Evolutionary conservation across 2,888 invertebrate species (phyloP), one percentile per base, ranked within the genome.

Genomic region (Parapristionchus giblindavisi): DNA sequence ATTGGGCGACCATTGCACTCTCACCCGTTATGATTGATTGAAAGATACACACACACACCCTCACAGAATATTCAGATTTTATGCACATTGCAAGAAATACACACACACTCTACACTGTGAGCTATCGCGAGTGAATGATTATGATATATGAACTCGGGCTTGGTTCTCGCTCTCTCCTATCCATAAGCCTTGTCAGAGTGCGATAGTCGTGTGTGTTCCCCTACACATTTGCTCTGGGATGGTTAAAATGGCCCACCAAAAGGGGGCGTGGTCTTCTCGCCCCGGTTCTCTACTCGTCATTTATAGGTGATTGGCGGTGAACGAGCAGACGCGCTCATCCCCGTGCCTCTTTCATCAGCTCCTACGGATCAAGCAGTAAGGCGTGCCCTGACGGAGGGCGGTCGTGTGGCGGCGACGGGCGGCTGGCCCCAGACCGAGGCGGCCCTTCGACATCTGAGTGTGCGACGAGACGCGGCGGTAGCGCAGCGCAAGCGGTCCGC

Each of bases 301-400:
- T 58, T 83, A 68, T 83, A 96, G 96, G 96, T 96, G 93, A 96
- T 96, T 94, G 96, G 96, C 93, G 96, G 96, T 92, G 95, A 96
- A 92, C 95, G 95, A 92, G 95, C 96, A 93, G 96, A 96, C 92
- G 94, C 96, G 92, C 94, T 96, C 93, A 96, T 96, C 91, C 95
- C 96, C 92, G 96, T 96, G 92, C 96, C 96, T 91, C 96, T 96
- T 94, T 96, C 96, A 95, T 96, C 96, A 94, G 95, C 94, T 92
- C 95, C 95, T 91, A 96, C 96, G 92, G 96, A 96, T 93, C 96
- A 96, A 94, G 96, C 96, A 94, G 96, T 96, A 96, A 96, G 96
- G 93, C 34, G 60, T 34, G 70, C 70, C 56, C 40, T 71, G 29
- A 71, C 70, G 21, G 70, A 71, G 70, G 70, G 70, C 17, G 70